Base-by-base conservation (phyloP, 1,140 invertebrate genomes). In the Drosophila arizonae region DNA sequence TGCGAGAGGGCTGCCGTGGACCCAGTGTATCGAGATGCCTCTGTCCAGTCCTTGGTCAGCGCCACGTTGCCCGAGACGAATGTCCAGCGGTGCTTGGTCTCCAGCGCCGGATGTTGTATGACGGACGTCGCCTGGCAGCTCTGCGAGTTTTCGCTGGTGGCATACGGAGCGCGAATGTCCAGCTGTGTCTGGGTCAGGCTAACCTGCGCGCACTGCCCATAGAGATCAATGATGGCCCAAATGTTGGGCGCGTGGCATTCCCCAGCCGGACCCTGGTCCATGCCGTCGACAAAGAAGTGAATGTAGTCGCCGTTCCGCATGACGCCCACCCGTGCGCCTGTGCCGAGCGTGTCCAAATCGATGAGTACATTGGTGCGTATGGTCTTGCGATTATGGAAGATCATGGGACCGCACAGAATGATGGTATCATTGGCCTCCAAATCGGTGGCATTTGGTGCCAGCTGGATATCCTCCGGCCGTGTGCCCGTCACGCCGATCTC, bases 141-240 rank as follows among this genome's bases (percentile, higher is more conserved):
- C 74, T 92, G 91, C 6, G 91, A 92, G 17, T 92, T 92, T 54
- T 92, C 91, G 56, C 91, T 92, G 39, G 90, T 92, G 17, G 91
- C 91, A 74, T 92, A 92, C 9, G 91, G 90, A 8, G 91, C 90
- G 24, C 86, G 79, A 46, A 91, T 82, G 46, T 90, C 87, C 51
- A 81, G 30, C 30, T 92, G 92, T 0, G 90, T 90, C 21, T 89
- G 90, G 54, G 92, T 92, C 6, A 93, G 91, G 72, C 92, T 93
- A 54, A 98, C 97, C 94, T 98, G 96, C 21, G 97, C 96, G 92
- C 97, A 99, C 90, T 97, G 97, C 5, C 97, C 98, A 90, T 98
- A 98, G 11, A 99, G 93, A 93, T 99, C 97, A 39, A 99, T 95
- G 0, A 99, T 97, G n/a, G 97, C 97, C 93, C 97, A 98, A 60